These are phyloP conservation scores for Aphelinus certus DNA, from an alignment of 1,140 invertebrate species.

Conservation along the genomic window DNA sequence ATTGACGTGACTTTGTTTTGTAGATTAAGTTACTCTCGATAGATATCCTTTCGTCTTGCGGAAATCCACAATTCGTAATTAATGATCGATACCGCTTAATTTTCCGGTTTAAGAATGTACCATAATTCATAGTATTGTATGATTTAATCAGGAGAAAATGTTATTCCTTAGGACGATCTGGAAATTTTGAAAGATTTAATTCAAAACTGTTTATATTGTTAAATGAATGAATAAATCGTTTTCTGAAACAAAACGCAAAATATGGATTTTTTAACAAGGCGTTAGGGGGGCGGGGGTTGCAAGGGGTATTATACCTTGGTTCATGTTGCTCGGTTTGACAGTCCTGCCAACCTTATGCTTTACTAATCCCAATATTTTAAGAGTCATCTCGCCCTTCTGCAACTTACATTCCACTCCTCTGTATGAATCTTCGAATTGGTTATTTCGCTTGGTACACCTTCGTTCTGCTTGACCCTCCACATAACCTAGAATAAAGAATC, in stretches of 20 bases:
- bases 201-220: conserved; percentile 25
- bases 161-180: background rate
- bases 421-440: too few species aligned
- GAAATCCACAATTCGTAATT: conserved; percentile 33
- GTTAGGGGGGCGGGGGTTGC: conserved; percentile 22
- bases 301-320: conserved; percentile 8
- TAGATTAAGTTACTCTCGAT: conserved; percentile 1
- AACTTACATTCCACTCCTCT: too few species aligned
- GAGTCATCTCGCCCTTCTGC: too few species aligned
- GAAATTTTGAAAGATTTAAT: background rate
- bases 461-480: too few species aligned
- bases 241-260: conserved; percentile 27
- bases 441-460: conserved; percentile 1
- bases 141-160: background rate
- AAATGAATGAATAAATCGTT: conserved; percentile 33
- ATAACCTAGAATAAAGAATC: too few species aligned
- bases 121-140: background rate
- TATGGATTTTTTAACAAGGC: conserved; percentile 39
- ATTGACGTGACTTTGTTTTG: too few species aligned
- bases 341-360: conserved; percentile 21
- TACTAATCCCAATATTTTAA: conserved; percentile 15
- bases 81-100: background rate
- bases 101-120: background rate
- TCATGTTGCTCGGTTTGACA: background rate
- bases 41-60: conserved; percentile 34